phyloP scores from a whole-genome alignment of 2,888 invertebrate species.

The Macrosiphum euphorbiae region DNA sequence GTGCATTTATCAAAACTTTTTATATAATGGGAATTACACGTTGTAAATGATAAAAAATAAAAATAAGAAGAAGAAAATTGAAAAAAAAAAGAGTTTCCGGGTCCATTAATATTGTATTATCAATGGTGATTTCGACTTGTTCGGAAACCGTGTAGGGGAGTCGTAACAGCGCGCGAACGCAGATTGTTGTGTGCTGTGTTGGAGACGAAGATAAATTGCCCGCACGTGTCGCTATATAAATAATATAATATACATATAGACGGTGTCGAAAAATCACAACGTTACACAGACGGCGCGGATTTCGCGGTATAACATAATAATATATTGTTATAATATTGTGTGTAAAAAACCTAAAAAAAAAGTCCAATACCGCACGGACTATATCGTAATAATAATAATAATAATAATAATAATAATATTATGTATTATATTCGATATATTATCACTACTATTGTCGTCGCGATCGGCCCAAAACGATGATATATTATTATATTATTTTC shows the following conservation, averaged over 20 bases:
- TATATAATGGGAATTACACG: neutral
- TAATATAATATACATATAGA: neutral
- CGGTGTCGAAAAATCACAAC: neutral
- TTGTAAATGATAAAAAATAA: neutral
- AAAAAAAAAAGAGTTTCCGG: neutral
- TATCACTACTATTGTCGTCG: neutral
- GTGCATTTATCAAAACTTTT: neutral
- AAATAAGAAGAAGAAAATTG: neutral
- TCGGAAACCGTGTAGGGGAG: neutral
- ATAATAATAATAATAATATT: no score
- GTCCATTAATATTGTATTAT: constrained; percentile 15
- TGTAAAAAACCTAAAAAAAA: neutral
- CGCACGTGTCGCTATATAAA: neutral
- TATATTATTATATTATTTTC: neutral
- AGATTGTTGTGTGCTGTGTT: neutral
- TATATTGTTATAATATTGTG: neutral
- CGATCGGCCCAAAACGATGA: neutral
- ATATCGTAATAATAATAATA: neutral
- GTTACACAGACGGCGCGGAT: neutral
- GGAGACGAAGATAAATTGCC: constrained; percentile 31
- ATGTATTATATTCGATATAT: neutral
- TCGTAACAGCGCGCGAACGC: neutral
- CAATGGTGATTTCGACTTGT: constrained; percentile 4
- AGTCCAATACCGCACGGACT: neutral
- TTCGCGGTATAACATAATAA: neutral